Evolutionary conservation across 2,113 vertebrate genomes (phyloP).

Genomic region (Cebus imitator): DNA sequence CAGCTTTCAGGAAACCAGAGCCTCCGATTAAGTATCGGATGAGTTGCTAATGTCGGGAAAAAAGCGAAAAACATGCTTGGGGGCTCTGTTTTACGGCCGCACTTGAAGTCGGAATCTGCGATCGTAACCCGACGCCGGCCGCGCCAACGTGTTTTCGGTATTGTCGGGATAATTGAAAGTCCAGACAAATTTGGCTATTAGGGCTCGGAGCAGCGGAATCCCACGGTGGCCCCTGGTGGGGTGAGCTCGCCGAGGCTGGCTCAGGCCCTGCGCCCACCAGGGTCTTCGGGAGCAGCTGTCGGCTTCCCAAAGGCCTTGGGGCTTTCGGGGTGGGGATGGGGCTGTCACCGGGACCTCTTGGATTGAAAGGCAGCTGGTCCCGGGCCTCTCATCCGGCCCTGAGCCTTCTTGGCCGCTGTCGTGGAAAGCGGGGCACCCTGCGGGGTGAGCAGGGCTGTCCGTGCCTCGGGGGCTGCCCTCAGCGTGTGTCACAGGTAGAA

Average conservation of each 20-base stretch:
- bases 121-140: conserved; percentile 81
- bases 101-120: conserved; percentile 84
- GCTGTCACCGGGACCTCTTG: accelerated
- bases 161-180: conserved; percentile 83
- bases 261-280: background rate
- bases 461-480: accelerated
- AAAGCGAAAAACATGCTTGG: conserved; percentile 82
- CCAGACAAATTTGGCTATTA: conserved; percentile 78
- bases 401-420: accelerated
- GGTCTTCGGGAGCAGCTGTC: accelerated
- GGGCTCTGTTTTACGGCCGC: conserved; percentile 83
- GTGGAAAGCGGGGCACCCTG: accelerated
- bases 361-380: background rate
- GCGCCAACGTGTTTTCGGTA: conserved; percentile 72
- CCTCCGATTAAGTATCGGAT: conserved; percentile 84
- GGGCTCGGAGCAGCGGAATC: conserved; percentile 46
- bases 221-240: background rate
- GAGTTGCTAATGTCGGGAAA: conserved; percentile 86
- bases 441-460: accelerated
- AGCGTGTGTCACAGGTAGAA: accelerated
- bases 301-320: accelerated
- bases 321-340: accelerated
- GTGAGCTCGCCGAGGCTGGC: background rate
- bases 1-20: conserved; percentile 84
- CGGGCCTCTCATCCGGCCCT: accelerated